phyloP scores from a whole-genome alignment of 1,140 invertebrate genomes.

The Oscheius sp. region DNA sequence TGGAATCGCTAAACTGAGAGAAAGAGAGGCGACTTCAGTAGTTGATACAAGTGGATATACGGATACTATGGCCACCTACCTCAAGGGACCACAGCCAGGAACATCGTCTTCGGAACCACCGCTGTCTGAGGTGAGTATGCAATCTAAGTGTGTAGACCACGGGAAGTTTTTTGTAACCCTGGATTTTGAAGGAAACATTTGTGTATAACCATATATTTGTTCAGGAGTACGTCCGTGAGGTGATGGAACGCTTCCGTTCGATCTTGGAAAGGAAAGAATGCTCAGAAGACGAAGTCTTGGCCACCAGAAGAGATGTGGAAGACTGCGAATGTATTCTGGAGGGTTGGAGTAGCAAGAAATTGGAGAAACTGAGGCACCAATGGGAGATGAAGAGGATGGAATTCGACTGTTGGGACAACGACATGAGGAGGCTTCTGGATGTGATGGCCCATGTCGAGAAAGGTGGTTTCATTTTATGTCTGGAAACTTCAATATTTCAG shows the following conservation, averaged over 20 bases:
- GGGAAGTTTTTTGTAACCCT: too few relatives aligned
- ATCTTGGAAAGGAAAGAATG: conserved; percentile 11
- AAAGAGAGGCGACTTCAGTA: background rate
- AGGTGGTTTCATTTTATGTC: too few relatives aligned
- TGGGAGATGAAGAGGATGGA: conserved; percentile 18
- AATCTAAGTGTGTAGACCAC: too few relatives aligned
- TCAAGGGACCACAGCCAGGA: background rate
- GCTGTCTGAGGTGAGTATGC: background rate
- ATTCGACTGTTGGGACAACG: conserved; percentile 15
- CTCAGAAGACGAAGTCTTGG: conserved; percentile 21
- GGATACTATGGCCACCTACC: background rate
- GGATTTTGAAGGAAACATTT: too few relatives aligned
- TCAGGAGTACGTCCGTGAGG: conserved; percentile 22
- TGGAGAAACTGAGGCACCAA: conserved; percentile 16
- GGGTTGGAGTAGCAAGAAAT: conserved; percentile 16
- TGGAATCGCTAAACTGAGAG: background rate
- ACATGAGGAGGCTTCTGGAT: background rate
- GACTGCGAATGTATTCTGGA: conserved; percentile 27
- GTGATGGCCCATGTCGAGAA: conserved; percentile 16
- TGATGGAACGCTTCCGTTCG: conserved; percentile 1
- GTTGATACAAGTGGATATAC: background rate
- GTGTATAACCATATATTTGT: too few relatives aligned
- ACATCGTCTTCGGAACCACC: background rate
- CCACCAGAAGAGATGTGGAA: conserved; percentile 24
- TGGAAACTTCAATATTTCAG: too few relatives aligned